Base-by-base conservation (phyloP, 1,140 invertebrate genomes). In the Leptinotarsa undecemlineata region DNA sequence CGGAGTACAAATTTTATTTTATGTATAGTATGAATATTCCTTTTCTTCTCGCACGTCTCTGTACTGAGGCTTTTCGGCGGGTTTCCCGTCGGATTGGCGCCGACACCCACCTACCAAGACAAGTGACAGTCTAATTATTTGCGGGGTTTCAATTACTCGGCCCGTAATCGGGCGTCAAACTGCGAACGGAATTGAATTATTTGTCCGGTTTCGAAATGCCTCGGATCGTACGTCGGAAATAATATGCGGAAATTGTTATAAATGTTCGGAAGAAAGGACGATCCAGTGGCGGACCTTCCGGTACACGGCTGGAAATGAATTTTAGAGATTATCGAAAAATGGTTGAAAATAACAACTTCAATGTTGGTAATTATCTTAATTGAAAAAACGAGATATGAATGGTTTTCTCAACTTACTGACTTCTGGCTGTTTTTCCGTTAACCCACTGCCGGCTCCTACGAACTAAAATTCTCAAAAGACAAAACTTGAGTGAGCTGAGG, bases 191-290 rank as follows among this genome's bases (percentile, higher is more conserved):
- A 57, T 57, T n/a, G 3, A 57, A 57, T 57, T 57, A 57, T 57
- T 57, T 57, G 51, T 57, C 51, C 51, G 51, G 51, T 57, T 57
- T 19, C 51, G 17, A 57, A 57, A 17, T 57, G 51, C 51, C 15
- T 57, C 51, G 51, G 17, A 57, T 57, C 51, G 51, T 57, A n/a
- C 51, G 51, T 57, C 51, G 51, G 51, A 57, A 57, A 57, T 57
- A 57, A 57, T 57, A 57, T 57, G 51, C 51, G 51, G 51, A 57
- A 57, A 57, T 57, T 57, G 51, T 57, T 57, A 57, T 57, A 57
- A 57, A 57, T 57, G 51, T 57, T 15, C 51, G 0, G 51, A 57
- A 57, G 13, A 57, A 57, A n/a, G 51, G 51, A 57, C 15, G 51
- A 19, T 15, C 6, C 51, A 57, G 51, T 19, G 51, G 51, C 51